These are phyloP conservation scores for Neotoxoptera formosana DNA, from an alignment of 1,140 invertebrate species.

Conservation along the genomic window DNA sequence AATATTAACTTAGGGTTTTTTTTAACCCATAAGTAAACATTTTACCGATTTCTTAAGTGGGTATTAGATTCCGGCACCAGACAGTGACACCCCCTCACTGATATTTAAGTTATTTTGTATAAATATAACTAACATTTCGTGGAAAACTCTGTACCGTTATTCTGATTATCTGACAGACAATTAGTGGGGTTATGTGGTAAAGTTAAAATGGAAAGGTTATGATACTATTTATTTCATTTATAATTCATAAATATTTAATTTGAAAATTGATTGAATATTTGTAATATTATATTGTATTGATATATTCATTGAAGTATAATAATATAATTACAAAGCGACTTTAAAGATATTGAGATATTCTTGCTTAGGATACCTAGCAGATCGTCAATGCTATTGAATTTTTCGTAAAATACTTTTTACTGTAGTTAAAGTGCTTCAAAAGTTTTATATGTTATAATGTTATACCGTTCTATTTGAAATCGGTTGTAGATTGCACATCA, in stretches of 20 bases:
- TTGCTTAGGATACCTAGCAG: not conserved
- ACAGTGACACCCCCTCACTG: too few relatives aligned
- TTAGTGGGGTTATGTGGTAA: too few relatives aligned
- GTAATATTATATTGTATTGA: not conserved
- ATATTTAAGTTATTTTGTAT: too few relatives aligned
- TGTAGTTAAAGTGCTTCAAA: not conserved
- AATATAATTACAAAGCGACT: not conserved
- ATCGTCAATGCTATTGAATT: not conserved
- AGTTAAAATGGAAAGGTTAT: too few relatives aligned
- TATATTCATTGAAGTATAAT: not conserved
- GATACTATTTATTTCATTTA: too few relatives aligned
- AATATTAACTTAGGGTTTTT: too few relatives aligned
- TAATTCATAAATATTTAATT: not conserved
- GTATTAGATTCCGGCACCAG: too few relatives aligned
- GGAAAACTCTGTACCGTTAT: too few relatives aligned
- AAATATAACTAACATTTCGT: too few relatives aligned
- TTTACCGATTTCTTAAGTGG: too few relatives aligned
- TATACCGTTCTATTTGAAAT: not conserved
- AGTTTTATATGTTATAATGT: not conserved
- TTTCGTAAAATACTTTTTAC: not conserved
- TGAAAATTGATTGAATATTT: not conserved
- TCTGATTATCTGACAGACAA: too few relatives aligned
- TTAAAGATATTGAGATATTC: not conserved
- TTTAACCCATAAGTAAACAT: too few relatives aligned
- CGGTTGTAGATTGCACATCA: not conserved